Percentiles rank a stretch among this genome's conserved stretches.
phyloP scores from a whole-genome alignment of 1,140 invertebrate species.

The Lysiphlebus fabarum region DNA sequence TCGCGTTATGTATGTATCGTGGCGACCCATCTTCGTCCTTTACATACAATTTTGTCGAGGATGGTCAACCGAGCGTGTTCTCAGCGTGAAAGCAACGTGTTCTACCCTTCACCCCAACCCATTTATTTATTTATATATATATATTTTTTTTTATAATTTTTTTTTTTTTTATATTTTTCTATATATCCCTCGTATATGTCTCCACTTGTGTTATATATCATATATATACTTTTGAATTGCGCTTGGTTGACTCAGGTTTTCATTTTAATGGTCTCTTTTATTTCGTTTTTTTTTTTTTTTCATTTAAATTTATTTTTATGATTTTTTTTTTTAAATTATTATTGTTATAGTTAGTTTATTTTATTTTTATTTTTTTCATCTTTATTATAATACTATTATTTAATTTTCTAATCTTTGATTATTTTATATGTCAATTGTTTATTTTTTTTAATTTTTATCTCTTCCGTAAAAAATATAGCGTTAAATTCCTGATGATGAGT shows the following conservation, averaged over 20 bases:
- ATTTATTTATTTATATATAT: no score
- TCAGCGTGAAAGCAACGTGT: constrained; percentile 21
- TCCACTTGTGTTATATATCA: constrained; percentile 7
- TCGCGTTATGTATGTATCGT: constrained; percentile 24
- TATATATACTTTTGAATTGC: constrained; percentile 22
- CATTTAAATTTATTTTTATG: constrained; percentile 18
- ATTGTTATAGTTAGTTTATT: no score
- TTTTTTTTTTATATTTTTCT: constrained; percentile 15
- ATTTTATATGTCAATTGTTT: no score
- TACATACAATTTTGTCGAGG: constrained; percentile 27
- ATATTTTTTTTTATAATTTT: neutral
- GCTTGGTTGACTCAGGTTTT: constrained; percentile 23
- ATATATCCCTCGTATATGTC: neutral
- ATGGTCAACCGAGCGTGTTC: constrained; percentile 22
- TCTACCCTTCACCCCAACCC: neutral
- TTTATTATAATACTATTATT: neutral
- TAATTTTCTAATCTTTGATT: neutral
- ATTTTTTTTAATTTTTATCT: no score
- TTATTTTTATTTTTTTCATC: neutral
- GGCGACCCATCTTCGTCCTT: constrained; percentile 25
- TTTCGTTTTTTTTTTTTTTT: constrained; percentile 10
- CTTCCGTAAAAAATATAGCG: constrained; percentile 6
- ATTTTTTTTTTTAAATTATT: no score
- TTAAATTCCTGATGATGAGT: constrained; percentile 24
- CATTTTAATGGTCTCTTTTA: constrained; percentile 24